Percentiles rank a stretch among this genome's conserved stretches.
Conservation (phyloP, 2,797 vertebrate genomes). For the Xenops minutus region DNA sequence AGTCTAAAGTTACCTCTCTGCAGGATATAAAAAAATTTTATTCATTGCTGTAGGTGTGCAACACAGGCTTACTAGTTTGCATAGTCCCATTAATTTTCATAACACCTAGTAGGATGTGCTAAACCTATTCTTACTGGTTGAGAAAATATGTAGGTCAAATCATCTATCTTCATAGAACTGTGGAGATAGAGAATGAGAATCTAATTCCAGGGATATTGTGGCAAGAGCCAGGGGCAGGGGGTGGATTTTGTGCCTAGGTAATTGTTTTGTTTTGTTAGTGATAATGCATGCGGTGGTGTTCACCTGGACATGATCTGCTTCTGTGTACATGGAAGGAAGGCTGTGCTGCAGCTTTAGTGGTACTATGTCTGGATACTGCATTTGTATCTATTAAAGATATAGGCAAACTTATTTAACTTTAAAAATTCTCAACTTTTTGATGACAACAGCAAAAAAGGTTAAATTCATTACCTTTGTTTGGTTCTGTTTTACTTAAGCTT, state of each 20-base stretch:
- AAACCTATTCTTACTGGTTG: neutral
- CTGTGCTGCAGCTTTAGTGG: neutral
- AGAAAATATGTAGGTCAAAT: neutral
- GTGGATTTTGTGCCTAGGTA: neutral
- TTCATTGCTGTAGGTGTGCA: neutral
- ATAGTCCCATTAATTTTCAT: neutral
- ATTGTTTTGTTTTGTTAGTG: neutral
- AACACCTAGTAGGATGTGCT: neutral
- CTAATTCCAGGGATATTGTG: neutral
- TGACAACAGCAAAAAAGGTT: no score
- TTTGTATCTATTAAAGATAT: neutral
- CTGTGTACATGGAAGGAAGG: fast-evolving
- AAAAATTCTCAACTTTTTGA: neutral
- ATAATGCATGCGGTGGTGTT: neutral
- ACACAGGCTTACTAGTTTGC: neutral
- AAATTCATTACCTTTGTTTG: neutral
- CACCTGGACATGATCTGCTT: neutral
- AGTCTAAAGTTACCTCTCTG: neutral
- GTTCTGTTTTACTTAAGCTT: neutral
- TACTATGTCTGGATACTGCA: neutral
- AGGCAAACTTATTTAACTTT: neutral
- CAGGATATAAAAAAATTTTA: neutral
- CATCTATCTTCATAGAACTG: neutral
- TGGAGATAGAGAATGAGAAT: neutral
- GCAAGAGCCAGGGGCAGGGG: fast-evolving